Base-by-base conservation (phyloP, 2,888 invertebrate species). In the Coelogynopora nodosa region DNA sequence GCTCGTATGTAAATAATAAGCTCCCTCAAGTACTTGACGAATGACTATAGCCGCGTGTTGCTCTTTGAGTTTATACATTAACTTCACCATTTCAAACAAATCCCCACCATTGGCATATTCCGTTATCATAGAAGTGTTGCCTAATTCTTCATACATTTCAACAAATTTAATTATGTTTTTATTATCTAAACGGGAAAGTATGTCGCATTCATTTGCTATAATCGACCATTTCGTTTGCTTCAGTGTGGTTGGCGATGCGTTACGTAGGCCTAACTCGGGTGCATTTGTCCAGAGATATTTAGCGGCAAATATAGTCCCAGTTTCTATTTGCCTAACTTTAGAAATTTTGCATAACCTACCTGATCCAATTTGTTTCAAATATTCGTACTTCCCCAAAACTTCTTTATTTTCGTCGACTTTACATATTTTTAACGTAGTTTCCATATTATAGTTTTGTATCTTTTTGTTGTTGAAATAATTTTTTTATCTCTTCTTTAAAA, bases 1-100 rank as follows among this genome's bases (percentile, higher is more conserved):
- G 31, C 27, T 49, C 27, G 31, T 31, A 84, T 84, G 84, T 49
- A 84, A 84, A 84, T 84, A 84, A 31, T 84, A 27, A 27, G 49
- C 27, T 30, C 84, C 84, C 67, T 27, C 0, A 84, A 84, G 49
- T 49, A 49, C 49, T 18, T 49, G 49, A 49, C 49, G 49, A 49
- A 49, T 49, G 5, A 18, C 5, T 10, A 10, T 18, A 49, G 49
- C 49, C 5, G 49, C 49, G 18, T 49, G 49, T 5, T 49, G 5
- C 18, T 49, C 49, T 18, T 49, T 49, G 18, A 49, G 49, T 49
- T 49, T 49, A 18, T 49, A 49, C 49, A 49, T 49, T 18, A 49
- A 18, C 18, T 49, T 49, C 5, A 49, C 18, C 49, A 49, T 49
- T 49, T 49, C 49, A 49, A 49, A 49, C 5, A 49, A 18, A 49